Evolutionary conservation across 1,140 invertebrate species (phyloP).

Genomic region (Xylocopa sonorina): DNA sequence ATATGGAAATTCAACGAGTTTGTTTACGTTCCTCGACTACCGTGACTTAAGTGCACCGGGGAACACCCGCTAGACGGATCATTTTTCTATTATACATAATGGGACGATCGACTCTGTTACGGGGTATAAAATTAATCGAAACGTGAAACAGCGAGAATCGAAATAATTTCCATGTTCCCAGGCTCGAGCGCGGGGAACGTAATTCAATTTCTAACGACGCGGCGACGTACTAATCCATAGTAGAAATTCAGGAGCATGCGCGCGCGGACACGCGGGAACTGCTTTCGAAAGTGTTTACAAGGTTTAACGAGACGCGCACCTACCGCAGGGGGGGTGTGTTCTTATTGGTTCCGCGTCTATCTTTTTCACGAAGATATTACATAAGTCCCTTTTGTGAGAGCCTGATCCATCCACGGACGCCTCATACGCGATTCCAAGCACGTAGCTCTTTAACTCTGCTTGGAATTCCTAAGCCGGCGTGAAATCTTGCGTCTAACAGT

Average conservation of each 20-base stretch:
- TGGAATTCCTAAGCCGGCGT: slow-evolving; percentile 25
- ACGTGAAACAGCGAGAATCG: too few relatives aligned
- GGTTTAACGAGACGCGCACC: background rate
- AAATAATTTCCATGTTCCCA: too few relatives aligned
- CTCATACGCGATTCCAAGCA: slow-evolving; percentile 31
- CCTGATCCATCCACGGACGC: slow-evolving; percentile 14
- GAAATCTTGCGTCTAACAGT: slow-evolving; percentile 22
- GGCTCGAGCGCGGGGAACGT: too few relatives aligned
- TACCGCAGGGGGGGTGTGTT: background rate
- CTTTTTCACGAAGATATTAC: slow-evolving; percentile 38
- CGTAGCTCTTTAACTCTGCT: slow-evolving; percentile 14
- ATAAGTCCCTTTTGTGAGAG: slow-evolving; percentile 12
- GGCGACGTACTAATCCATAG: background rate
- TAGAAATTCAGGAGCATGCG: slow-evolving; percentile 8
- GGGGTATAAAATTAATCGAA: too few relatives aligned
- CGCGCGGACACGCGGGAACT: slow-evolving; percentile 11
- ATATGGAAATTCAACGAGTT: background rate
- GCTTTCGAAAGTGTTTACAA: slow-evolving; percentile 10
- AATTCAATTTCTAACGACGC: background rate
- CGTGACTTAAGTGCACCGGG: background rate
- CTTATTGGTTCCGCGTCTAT: slow-evolving; percentile 30
- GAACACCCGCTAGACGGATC: too few relatives aligned
- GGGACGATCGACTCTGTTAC: too few relatives aligned
- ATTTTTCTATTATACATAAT: too few relatives aligned
- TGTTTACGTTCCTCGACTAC: background rate